Conservation (phyloP, 2,797 vertebrate genomes). For the Bryconaethiops microstoma region DNA sequence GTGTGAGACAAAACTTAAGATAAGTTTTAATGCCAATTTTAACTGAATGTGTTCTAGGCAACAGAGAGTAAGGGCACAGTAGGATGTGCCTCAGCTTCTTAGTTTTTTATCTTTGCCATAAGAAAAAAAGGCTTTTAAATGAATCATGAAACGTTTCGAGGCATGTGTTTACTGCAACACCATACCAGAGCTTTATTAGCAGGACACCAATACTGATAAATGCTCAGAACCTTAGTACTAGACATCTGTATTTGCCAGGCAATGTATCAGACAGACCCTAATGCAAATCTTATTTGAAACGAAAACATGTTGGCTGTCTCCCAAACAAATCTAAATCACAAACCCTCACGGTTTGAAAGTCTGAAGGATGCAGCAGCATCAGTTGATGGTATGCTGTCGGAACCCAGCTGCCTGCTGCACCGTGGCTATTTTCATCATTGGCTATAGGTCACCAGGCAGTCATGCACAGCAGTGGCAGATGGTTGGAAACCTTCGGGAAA, state of each 20-base stretch:
- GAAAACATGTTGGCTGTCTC: background rate
- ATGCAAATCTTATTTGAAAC: background rate
- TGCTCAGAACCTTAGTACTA: background rate
- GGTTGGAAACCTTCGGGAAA: conserved; percentile 60
- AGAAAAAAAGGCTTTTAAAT: too few relatives aligned
- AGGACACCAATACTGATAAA: background rate
- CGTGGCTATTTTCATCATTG: conserved; percentile 50
- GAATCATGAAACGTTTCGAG: too few relatives aligned
- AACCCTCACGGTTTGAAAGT: background rate
- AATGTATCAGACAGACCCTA: background rate
- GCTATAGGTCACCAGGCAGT: conserved; percentile 59
- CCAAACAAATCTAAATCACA: background rate
- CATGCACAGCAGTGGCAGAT: conserved; percentile 61
- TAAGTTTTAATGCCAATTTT: too few relatives aligned
- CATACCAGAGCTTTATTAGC: background rate
- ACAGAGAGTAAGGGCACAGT: too few relatives aligned
- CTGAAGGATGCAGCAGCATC: background rate
- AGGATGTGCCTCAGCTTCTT: too few relatives aligned
- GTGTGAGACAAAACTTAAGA: too few relatives aligned
- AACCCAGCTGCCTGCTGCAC: conserved; percentile 37
- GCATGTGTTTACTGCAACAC: too few relatives aligned
- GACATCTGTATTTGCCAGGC: background rate
- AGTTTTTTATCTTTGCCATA: too few relatives aligned
- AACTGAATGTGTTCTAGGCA: too few relatives aligned
- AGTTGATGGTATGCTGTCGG: conserved; percentile 7